Conservation (phyloP, 2,113 vertebrate genomes). For the Tauraco erythrolophus region DNA sequence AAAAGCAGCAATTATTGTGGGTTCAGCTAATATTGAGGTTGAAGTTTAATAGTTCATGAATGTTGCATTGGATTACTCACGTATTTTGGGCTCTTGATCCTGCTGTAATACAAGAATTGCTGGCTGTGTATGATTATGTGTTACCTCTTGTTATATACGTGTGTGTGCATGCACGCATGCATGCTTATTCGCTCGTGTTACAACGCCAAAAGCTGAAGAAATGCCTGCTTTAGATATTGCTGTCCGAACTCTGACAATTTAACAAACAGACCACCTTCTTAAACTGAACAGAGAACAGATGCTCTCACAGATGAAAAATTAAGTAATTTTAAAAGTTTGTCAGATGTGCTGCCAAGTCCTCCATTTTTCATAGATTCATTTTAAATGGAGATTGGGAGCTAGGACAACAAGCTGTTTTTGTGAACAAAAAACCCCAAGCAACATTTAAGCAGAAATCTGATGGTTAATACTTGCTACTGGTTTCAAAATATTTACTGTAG, state of each 20-base stretch:
- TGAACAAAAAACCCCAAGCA: not conserved
- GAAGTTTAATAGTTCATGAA: not conserved
- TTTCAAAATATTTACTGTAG: not conserved
- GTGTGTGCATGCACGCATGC: not conserved
- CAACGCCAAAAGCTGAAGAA: not conserved
- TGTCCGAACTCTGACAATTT: not conserved
- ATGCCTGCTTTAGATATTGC: not conserved
- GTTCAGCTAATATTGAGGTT: not conserved
- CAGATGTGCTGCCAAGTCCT: not conserved
- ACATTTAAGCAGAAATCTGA: not conserved
- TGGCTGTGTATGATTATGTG: not conserved
- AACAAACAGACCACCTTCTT: not conserved
- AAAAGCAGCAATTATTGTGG: not conserved
- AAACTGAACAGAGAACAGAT: not conserved
- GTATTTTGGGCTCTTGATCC: not conserved
- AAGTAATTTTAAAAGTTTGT: not conserved
- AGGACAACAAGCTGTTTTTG: not conserved
- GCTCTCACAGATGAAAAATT: not conserved
- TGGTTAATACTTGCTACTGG: not conserved
- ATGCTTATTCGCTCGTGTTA: rapidly evolving
- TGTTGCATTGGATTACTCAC: not conserved
- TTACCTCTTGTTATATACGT: not conserved
- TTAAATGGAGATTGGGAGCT: not conserved
- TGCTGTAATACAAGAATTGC: not conserved
- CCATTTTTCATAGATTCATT: not conserved